Conservation (phyloP, 1,140 invertebrate species). For the Musca domestica region DNA sequence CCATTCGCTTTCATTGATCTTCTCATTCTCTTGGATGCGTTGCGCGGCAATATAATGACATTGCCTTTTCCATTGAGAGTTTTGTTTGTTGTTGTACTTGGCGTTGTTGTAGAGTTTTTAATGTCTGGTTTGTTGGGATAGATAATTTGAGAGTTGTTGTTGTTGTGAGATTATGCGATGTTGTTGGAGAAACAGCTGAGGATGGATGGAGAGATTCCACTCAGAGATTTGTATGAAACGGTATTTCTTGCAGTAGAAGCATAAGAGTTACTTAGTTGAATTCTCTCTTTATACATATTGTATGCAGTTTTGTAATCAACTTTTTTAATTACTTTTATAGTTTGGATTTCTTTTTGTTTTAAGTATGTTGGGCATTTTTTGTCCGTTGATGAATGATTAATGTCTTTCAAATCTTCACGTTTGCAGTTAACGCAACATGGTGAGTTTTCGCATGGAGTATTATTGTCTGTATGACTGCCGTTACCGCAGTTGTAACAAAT, state of each 20-base stretch:
- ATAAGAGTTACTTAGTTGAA: background rate
- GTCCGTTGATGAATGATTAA: slow-evolving; percentile 19
- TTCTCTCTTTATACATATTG: background rate
- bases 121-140: too few species aligned
- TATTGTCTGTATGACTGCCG: background rate
- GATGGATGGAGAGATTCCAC: background rate
- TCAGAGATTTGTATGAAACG: background rate
- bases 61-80: too few species aligned
- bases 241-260: background rate
- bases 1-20: too few species aligned
- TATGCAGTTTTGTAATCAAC: slow-evolving; percentile 16
- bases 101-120: too few species aligned
- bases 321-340: slow-evolving; percentile 24
- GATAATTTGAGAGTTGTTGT: too few species aligned
- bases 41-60: too few species aligned
- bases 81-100: too few species aligned
- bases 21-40: too few species aligned
- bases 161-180: background rate
- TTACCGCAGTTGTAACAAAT: slow-evolving; percentile 7
- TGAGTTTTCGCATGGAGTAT: background rate
- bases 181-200: too few species aligned
- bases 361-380: slow-evolving; percentile 25
- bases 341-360: slow-evolving; percentile 25
- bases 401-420: background rate
- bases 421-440: slow-evolving; percentile 21